Evolutionary conservation across 2,888 invertebrate species (phyloP).

Genomic region (Polydrusus cervinus): DNA sequence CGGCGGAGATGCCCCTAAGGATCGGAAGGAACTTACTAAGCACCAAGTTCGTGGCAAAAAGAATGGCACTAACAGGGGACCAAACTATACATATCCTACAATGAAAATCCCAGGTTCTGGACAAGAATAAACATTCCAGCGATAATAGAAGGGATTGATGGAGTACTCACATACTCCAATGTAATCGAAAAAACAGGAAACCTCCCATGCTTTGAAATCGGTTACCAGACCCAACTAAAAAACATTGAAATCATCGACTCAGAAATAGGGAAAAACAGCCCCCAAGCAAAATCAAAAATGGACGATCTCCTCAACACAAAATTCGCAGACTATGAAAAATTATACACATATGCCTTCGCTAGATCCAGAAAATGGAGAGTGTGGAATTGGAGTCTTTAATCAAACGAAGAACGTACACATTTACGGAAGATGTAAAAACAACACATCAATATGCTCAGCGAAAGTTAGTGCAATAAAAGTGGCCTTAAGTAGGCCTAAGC

Average conservation of each 20-base stretch:
- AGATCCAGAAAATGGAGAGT: not conserved
- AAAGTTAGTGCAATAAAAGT: not conserved
- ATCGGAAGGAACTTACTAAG: not conserved
- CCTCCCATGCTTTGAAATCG: not conserved
- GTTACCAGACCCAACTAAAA: not conserved
- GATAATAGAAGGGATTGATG: not conserved
- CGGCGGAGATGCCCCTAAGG: not conserved
- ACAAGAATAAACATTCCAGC: not conserved
- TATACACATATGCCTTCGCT: not conserved
- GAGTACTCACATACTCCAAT: not conserved
- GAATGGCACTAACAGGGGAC: not conserved
- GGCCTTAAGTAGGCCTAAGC: not conserved
- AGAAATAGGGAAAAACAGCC: conserved; percentile 3
- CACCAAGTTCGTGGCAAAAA: not conserved
- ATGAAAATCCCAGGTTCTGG: conserved; percentile 1
- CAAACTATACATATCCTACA: not conserved
- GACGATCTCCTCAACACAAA: not conserved
- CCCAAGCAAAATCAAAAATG: not conserved
- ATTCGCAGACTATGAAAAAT: not conserved
- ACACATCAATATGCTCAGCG: conserved; percentile 4
- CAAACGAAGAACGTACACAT: not conserved
- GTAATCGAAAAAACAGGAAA: not conserved
- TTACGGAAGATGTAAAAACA: not conserved
- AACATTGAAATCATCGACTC: not conserved
- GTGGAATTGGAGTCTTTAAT: conserved; percentile 7